Evolutionary conservation across 2,113 vertebrate species (phyloP), one percentile per base, ranked within the genome.

Genomic region (Pollachius pollachius): DNA sequence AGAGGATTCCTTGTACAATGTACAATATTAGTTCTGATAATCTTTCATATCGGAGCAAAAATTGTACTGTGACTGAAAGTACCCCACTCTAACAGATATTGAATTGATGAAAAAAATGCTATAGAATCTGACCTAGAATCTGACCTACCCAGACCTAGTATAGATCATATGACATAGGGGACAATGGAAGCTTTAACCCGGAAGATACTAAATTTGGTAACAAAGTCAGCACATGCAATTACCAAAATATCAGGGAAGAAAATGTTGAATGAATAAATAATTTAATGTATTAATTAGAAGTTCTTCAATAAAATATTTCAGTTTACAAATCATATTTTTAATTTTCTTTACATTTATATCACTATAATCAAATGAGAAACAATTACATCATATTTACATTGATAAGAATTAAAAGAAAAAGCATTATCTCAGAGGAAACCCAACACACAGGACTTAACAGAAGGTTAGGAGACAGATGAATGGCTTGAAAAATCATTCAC

Each of bases 401-500:
- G 80, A 84, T 57, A 17, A 57, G 6, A 57, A 9, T n/a, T 57
- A 9, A 12, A 25, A 21, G 25, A 23, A 62, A 62, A 62, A 25
- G 8, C 60, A 11, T 23, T 34, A 7, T 34, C 30, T 27, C 8
- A 77, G 71, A 73, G 80, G 72, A 85, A 81, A 88, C 87, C 86
- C 81, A 75, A 82, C 88, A 86, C 89, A 86, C 62, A 34, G 78
- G 76, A 71, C 41, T 81, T 87, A 90, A 91, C 91, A 92, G 90
- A 92, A 84, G 92, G 92, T 81, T 87, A 80, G 89, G 87, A 89
- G 88, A 90, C 91, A 93, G 88, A 89, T 88, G 84, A 90, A 81
- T 77, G 87, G 85, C 86, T 91, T 75, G 87, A 80, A 85, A 48
- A 90, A 91, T 93, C 85, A 85, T 88, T 91, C 89, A 85, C 85